Evolutionary conservation across 2,888 invertebrate genomes (phyloP).

Genomic region (Rhamnusium bicolor): DNA sequence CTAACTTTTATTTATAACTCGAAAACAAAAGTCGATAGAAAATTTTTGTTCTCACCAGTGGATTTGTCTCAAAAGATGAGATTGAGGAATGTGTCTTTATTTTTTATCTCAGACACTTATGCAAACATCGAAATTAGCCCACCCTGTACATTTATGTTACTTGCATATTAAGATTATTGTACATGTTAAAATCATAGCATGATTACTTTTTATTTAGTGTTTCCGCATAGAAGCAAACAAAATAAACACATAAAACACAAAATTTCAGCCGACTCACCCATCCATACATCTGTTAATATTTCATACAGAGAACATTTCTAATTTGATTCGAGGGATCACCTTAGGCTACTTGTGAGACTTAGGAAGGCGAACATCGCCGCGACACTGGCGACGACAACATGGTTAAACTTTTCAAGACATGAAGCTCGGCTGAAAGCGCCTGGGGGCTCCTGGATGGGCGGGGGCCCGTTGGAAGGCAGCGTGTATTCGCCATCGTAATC

Average conservation of each 20-base stretch:
- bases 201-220: not conserved
- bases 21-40: too few relatives aligned
- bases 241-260: not conserved
- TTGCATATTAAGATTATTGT: not conserved
- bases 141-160: not conserved
- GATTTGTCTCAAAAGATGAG: too few relatives aligned
- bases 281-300: constrained; percentile 17
- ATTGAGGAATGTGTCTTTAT: too few relatives aligned
- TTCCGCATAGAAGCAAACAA: not conserved
- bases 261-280: constrained; percentile 27
- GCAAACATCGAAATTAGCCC: too few relatives aligned
- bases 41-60: too few relatives aligned
- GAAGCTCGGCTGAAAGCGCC: constrained; percentile 65
- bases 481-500: constrained; percentile 70
- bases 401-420: constrained; percentile 45
- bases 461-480: constrained; percentile 68
- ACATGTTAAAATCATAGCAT: not conserved
- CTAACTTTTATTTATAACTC: too few relatives aligned
- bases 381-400: constrained; percentile 47
- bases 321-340: constrained; percentile 59
- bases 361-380: constrained; percentile 22
- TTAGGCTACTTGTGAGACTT: constrained; percentile 50
- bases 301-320: constrained; percentile 36
- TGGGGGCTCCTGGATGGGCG: constrained; percentile 68
- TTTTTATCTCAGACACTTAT: too few relatives aligned